Conservation (phyloP, 2,113 vertebrate genomes). For the Lophura nycthemera region DNA sequence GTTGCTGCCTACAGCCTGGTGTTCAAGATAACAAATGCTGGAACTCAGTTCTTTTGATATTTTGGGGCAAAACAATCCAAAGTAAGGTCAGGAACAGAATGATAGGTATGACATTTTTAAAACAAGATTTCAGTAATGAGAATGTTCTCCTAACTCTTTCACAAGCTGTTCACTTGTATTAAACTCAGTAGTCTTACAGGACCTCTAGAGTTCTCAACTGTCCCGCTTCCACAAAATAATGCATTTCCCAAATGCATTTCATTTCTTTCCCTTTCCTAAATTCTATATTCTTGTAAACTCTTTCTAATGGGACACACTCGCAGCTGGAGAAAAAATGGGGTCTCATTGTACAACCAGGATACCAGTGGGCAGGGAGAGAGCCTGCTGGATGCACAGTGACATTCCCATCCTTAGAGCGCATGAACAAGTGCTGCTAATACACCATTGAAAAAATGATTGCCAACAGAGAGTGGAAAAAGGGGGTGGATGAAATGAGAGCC, state of each 20-base stretch:
- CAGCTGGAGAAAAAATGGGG: not conserved
- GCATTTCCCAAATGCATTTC: not conserved
- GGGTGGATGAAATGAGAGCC: not conserved
- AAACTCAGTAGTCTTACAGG: not conserved
- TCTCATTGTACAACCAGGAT: not conserved
- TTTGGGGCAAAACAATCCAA: not conserved
- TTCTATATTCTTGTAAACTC: not conserved
- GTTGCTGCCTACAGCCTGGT: not conserved
- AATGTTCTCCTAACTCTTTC: not conserved
- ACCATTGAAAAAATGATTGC: not conserved
- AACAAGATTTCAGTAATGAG: not conserved
- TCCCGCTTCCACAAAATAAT: not conserved
- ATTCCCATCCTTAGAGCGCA: not conserved
- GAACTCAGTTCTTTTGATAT: not conserved
- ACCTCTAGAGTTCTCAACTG: not conserved
- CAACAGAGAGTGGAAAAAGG: not conserved
- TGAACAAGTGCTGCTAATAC: not conserved
- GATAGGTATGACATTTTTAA: not conserved
- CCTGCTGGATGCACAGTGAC: not conserved
- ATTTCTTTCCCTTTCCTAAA: not conserved
- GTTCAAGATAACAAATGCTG: not conserved
- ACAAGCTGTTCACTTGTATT: not conserved
- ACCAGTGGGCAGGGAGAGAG: fast-evolving
- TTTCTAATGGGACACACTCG: not conserved
- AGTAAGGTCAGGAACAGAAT: not conserved